Percentiles rank a stretch among this genome's conserved stretches.
Evolutionary conservation across 2,888 invertebrate species (phyloP).

Genomic region (Proisotoma minuta): DNA sequence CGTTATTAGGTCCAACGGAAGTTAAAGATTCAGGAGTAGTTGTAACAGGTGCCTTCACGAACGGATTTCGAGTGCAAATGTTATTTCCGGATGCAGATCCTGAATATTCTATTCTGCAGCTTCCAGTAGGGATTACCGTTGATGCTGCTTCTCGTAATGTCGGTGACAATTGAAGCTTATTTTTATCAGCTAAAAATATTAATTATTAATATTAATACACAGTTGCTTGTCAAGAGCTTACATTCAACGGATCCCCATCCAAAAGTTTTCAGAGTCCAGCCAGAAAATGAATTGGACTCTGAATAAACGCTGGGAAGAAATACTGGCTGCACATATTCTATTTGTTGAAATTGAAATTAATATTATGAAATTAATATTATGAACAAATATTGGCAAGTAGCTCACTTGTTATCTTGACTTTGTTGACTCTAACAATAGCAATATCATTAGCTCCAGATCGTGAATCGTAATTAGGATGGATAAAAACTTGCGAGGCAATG

Average conservation of each 20-base stretch:
- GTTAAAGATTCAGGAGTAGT: too few relatives aligned
- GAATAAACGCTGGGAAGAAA: slow-evolving; percentile 40
- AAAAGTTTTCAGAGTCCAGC: slow-evolving; percentile 31
- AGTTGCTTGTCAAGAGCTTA: slow-evolving; percentile 7
- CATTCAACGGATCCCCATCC: slow-evolving; percentile 41
- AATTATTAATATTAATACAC: background rate
- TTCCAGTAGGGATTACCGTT: slow-evolving; percentile 31
- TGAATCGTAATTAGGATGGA: slow-evolving; percentile 39
- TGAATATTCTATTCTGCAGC: slow-evolving; percentile 31
- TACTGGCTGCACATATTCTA: slow-evolving; percentile 41
- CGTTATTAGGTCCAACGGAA: background rate
- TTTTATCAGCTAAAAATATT: background rate
- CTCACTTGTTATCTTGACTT: slow-evolving; percentile 27
- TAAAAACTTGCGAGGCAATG: slow-evolving; percentile 25
- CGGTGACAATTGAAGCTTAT: slow-evolving; percentile 28
- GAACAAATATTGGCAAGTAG: background rate
- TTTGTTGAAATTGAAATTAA: background rate
- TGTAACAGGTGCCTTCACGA: background rate
- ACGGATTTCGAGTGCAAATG: slow-evolving; percentile 33
- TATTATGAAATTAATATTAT: background rate
- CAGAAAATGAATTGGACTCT: slow-evolving; percentile 32
- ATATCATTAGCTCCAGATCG: slow-evolving; percentile 40
- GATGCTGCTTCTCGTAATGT: slow-evolving; percentile 31
- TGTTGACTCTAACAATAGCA: slow-evolving; percentile 29
- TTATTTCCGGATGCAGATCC: slow-evolving; percentile 38